These are phyloP conservation scores for Tachyglossus aculeatus DNA, from an alignment of 2,797 vertebrate species.

Conservation along the genomic window DNA sequence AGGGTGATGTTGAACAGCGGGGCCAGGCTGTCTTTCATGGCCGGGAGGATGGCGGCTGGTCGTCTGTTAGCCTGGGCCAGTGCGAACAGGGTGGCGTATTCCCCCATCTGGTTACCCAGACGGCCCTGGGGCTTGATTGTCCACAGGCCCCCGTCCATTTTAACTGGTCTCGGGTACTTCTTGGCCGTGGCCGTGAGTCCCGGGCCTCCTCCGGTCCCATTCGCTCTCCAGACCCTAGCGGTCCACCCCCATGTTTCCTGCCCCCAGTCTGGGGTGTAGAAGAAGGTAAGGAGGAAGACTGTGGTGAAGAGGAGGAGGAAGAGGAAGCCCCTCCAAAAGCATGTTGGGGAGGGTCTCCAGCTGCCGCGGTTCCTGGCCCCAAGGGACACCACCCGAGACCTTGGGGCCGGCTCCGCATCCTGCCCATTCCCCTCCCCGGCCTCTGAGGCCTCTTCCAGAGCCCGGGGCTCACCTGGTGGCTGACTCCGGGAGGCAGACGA, in stretches of 20 bases:
- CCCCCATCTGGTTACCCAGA: constrained; percentile 47
- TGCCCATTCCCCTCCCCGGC: rapidly evolving
- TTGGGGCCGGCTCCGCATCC: rapidly evolving
- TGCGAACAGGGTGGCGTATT: constrained; percentile 43
- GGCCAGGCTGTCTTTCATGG: constrained; percentile 3
- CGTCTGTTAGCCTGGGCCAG: constrained; percentile 35
- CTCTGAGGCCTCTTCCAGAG: neutral
- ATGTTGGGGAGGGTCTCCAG: too few species aligned
- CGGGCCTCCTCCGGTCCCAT: neutral
- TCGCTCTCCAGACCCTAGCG: neutral
- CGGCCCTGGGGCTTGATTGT: constrained; percentile 41
- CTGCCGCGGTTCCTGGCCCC: neutral
- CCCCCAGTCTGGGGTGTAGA: neutral
- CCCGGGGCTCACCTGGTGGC: too few species aligned
- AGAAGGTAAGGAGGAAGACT: too few species aligned
- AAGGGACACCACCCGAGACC: too few species aligned
- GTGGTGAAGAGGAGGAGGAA: too few species aligned
- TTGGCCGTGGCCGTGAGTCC: too few species aligned
- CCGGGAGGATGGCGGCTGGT: constrained; percentile 16
- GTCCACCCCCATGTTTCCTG: too few species aligned
- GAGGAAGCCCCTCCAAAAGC: too few species aligned
- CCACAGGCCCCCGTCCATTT: constrained; percentile 17
- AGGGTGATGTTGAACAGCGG: constrained; percentile 24
- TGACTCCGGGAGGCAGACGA: too few species aligned
- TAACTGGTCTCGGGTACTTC: neutral